Percentiles rank a stretch among this genome's conserved stretches.
Conservation (phyloP, 2,888 invertebrate species). For the Eristalis arbustorum region DNA sequence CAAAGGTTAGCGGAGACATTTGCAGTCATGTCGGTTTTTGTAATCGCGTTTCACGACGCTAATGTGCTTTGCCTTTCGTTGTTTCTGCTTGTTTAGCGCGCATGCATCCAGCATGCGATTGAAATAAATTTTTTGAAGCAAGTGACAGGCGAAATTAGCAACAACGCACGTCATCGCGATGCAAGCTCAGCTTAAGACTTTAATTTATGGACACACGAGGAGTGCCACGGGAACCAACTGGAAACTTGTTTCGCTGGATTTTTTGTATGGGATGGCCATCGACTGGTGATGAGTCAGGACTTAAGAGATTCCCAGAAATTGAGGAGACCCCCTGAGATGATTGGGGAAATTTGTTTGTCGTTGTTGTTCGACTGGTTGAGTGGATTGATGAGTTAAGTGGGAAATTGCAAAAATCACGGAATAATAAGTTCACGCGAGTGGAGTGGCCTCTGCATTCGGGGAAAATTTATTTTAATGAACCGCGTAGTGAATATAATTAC, state of each 20-base stretch:
- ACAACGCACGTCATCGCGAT: not conserved
- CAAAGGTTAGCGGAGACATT: conserved; percentile 11
- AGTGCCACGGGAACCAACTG: not conserved
- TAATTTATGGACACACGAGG: not conserved
- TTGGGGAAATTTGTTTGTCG: not conserved
- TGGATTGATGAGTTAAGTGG: not conserved
- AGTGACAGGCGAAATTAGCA: not conserved
- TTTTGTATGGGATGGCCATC: not conserved
- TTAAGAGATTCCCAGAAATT: not conserved
- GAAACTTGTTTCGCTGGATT: not conserved
- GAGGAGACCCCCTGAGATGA: not conserved
- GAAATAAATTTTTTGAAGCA: not conserved
- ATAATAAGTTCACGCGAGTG: not conserved
- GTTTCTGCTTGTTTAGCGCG: not conserved
- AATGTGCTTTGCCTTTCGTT: not conserved
- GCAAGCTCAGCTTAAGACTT: not conserved
- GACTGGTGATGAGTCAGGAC: not conserved
- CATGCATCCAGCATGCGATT: not conserved
- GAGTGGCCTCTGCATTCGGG: too few species aligned
- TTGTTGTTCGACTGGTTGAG: not conserved
- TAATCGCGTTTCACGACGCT: not conserved
- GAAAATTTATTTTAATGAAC: too few species aligned
- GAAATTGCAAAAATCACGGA: not conserved
- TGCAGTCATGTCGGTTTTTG: not conserved
- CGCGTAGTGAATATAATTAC: too few species aligned